Base-by-base conservation (phyloP, 1,140 invertebrate genomes). In the Caenorhabditis tropicalis region DNA sequence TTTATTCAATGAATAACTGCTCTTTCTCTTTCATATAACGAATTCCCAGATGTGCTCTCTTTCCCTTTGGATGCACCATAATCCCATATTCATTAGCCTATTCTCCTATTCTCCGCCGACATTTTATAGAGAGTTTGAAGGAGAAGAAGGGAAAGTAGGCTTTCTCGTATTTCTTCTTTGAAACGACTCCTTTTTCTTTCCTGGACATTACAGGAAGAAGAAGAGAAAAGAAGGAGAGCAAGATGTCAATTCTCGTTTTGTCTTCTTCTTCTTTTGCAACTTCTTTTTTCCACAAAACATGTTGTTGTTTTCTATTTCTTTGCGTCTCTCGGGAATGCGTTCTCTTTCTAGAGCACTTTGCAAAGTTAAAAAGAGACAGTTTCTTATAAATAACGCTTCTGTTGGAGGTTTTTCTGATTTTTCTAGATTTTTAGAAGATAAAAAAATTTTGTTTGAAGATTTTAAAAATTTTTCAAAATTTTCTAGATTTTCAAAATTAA, bases 31-130 rank as follows among this genome's bases (percentile, higher is more conserved):
- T 19, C n/a, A 15, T 19, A 4, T 16, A 19, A 15, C 19, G n/a
- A 19, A 51, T 19, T 19, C n/a, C 15, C 15, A 51, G n/a, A 15
- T 51, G 48, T 51, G 15, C 48, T n/a, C 48, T 51, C 48, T 1
- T 51, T 51, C n/a, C 48, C 5, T n/a, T 19, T n/a, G 16, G 48
- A 15, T 36, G 58, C 58, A 10, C 19, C 33, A 1, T 65, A 65
- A 36, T 65, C 56, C 16, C 29, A 27, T 58, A 65, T 65, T 65
- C 58, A 65, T 65, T 65, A 65, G 29, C 58, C 33, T 15, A 65
- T 58, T 19, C n/a, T 51, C 60, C 24, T 43, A 43, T 48, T 80
- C 19, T 33, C 39, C n/a, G 39, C 29, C 79, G 9, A 2, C 27
- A 33, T 79, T 79, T 29, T 16, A 43, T 33, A 27, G 53, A 29